A percentile compares a stretch with the other conserved stretches of the same genome.
Evolutionary conservation across 2,113 vertebrate genomes (phyloP).

Genomic region (Chamaetylas fuelleborni): DNA sequence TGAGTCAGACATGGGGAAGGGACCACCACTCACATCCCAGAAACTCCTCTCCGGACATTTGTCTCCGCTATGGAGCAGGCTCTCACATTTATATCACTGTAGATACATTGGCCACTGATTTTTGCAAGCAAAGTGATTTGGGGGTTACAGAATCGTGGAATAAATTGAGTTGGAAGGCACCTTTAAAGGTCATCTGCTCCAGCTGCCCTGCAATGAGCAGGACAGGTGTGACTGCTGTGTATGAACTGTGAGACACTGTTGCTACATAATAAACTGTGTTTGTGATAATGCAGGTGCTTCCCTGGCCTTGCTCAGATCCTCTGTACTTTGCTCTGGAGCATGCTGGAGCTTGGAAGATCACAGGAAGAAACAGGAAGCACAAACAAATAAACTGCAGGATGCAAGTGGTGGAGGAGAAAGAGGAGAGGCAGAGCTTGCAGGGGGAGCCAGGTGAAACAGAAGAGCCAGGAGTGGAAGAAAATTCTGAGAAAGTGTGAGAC

Average conservation of each 20-base stretch:
- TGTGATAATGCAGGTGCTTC: background rate
- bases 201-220: background rate
- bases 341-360: background rate
- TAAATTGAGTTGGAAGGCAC: background rate
- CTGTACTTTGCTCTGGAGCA: background rate
- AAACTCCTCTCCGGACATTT: background rate
- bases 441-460: background rate
- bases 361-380: background rate
- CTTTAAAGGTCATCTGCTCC: background rate
- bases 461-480: background rate
- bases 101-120: background rate
- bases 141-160: background rate
- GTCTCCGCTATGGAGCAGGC: background rate
- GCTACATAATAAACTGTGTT: background rate
- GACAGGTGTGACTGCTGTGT: background rate
- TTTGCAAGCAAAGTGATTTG: background rate
- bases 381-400: background rate
- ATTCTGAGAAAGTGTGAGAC: background rate
- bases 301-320: background rate
- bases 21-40: accelerated
- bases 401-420: background rate
- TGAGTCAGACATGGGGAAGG: background rate
- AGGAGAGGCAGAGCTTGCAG: background rate
- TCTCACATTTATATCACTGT: too few species aligned
- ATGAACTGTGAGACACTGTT: background rate